These are phyloP conservation scores for Porites divaricata DNA, from an alignment of 92 coral and sea anemone genomes.

Conservation along the genomic window DNA sequence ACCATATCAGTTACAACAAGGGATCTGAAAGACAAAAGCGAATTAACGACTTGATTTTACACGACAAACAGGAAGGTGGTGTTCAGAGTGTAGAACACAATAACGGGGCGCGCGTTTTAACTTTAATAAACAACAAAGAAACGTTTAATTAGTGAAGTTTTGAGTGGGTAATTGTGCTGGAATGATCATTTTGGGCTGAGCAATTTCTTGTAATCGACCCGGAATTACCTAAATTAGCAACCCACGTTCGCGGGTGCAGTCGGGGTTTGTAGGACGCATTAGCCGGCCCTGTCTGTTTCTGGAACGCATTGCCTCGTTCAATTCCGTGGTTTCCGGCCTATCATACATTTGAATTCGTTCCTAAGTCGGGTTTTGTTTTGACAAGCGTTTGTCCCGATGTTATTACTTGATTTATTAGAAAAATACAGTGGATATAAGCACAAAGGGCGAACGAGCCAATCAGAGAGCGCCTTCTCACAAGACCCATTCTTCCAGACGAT, in stretches of 20 bases:
- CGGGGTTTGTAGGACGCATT: conserved; percentile 19
- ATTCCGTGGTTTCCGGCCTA: conserved; percentile 84
- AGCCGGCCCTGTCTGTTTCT: conserved; percentile 23
- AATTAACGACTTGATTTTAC: background rate
- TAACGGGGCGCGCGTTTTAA: conserved; percentile 62
- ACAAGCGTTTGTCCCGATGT: conserved; percentile 76
- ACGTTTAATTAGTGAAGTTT: conserved; percentile 76
- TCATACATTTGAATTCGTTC: conserved; percentile 68
- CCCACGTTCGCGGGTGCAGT: conserved; percentile 3
- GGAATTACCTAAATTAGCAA: conserved; percentile 47
- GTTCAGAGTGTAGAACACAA: conserved; percentile 17
- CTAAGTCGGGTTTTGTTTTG: conserved; percentile 84
- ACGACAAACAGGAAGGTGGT: conserved; percentile 9
- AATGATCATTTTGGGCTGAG: conserved; percentile 14
- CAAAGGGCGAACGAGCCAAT: conserved; percentile 75
- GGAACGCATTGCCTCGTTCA: conserved; percentile 29
- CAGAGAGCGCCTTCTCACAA: conserved; percentile 52
- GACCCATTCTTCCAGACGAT: conserved; percentile 74
- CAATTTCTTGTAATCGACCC: conserved; percentile 17
- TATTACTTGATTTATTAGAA: conserved; percentile 75
- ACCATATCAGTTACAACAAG: conserved; percentile 9
- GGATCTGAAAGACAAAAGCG: background rate
- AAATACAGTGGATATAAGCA: conserved; percentile 74
- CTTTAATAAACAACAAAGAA: conserved; percentile 87
- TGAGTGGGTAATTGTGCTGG: conserved; percentile 65